Evolutionary conservation across 2,888 invertebrate genomes (phyloP).

Genomic region (Empis stercorea): DNA sequence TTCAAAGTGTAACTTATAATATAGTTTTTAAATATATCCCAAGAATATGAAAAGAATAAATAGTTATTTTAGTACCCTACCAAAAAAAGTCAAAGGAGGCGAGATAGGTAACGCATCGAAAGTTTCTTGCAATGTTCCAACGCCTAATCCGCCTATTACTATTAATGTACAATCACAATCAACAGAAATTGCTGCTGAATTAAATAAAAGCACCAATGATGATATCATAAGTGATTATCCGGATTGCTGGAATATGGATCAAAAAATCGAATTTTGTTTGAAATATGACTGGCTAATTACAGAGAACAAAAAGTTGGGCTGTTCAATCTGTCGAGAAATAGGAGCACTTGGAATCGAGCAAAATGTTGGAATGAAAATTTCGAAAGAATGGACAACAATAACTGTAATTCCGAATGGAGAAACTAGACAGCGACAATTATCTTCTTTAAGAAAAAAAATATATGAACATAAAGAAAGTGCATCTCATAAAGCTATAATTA

Average conservation of each 20-base stretch:
- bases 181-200: background rate
- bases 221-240: background rate
- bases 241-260: background rate
- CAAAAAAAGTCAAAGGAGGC: background rate
- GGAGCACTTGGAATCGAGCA: conserved; percentile 1
- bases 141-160: background rate
- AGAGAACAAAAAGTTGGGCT: background rate
- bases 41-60: background rate
- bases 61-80: background rate
- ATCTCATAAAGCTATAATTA: too few species aligned
- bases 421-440: background rate
- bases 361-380: background rate
- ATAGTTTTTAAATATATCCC: background rate
- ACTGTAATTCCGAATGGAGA: conserved; percentile 1
- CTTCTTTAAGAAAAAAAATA: background rate
- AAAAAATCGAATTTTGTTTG: background rate
- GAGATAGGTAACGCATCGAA: background rate
- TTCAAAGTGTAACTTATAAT: conserved; percentile 1
- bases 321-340: background rate
- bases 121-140: background rate
- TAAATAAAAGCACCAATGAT: background rate
- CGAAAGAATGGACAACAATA: background rate
- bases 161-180: background rate
- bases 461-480: background rate
- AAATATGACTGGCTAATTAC: background rate